These are phyloP conservation scores for Palaemon carinicauda DNA, from an alignment of 1,140 invertebrate genomes.

Conservation along the genomic window DNA sequence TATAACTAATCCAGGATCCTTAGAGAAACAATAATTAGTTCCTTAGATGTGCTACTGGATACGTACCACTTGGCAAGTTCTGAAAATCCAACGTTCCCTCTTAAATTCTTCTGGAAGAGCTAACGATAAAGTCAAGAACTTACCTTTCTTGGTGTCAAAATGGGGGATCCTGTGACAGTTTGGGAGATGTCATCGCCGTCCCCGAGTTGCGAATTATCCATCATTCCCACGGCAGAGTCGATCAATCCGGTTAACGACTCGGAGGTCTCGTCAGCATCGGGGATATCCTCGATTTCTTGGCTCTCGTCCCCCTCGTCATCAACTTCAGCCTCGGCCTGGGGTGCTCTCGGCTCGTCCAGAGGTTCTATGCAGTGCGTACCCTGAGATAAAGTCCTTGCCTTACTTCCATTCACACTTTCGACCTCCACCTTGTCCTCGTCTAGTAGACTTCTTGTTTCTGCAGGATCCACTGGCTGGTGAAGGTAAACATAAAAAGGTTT, in stretches of 20 bases:
- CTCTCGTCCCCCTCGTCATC: conserved; percentile 26
- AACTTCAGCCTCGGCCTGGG: conserved; percentile 31
- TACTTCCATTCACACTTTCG: background rate
- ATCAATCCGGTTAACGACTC: background rate
- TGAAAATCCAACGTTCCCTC: too few relatives aligned
- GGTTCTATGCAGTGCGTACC: background rate
- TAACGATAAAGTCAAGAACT: too few relatives aligned
- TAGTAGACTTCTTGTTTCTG: conserved; percentile 35
- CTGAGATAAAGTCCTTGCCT: background rate
- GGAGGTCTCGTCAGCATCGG: background rate
- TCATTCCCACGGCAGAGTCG: background rate
- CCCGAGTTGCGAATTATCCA: background rate
- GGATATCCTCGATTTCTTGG: background rate
- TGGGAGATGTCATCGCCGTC: background rate
- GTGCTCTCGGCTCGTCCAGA: conserved; percentile 2
- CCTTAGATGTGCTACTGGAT: too few relatives aligned
- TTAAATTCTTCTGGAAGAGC: too few relatives aligned
- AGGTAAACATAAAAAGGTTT: background rate
- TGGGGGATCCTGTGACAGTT: background rate
- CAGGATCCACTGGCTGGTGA: conserved; percentile 22
- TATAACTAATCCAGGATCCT: too few relatives aligned
- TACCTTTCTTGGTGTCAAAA: conserved; percentile 12
- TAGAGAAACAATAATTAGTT: too few relatives aligned
- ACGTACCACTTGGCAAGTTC: too few relatives aligned
- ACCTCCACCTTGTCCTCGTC: conserved; percentile 17